Conservation (phyloP, 64 coral and sea anemone species). For the Catalaphyllia jardinei region DNA sequence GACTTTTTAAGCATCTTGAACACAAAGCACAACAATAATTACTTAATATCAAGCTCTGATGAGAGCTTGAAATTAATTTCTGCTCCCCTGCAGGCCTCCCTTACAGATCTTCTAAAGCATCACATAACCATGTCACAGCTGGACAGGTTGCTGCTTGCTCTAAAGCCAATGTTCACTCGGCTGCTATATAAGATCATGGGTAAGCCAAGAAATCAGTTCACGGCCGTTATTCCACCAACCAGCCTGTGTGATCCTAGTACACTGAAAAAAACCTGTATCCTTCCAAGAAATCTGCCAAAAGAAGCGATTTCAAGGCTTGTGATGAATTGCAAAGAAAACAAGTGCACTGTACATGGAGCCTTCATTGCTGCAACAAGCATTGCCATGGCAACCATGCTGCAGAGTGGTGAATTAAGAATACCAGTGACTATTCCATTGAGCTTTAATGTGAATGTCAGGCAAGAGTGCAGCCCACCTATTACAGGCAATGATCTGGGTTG, state of each 20-base stretch:
- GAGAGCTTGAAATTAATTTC: not conserved
- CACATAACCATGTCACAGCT: constrained; percentile 9
- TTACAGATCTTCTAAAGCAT: not conserved
- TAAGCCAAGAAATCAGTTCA: constrained; percentile 45
- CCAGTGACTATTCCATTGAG: constrained; percentile 33
- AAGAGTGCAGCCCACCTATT: constrained; percentile 42
- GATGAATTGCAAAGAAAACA: constrained; percentile 44
- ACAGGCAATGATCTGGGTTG: constrained; percentile 10
- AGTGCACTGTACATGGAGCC: constrained; percentile 67
- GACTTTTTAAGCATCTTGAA: constrained; percentile 58
- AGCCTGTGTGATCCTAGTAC: constrained; percentile 40
- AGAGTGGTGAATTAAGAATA: constrained; percentile 9
- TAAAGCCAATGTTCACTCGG: constrained; percentile 4
- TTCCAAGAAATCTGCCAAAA: constrained; percentile 45
- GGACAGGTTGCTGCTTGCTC: constrained; percentile 13
- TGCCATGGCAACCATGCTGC: constrained; percentile 56
- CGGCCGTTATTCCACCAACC: constrained; percentile 24
- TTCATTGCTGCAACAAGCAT: constrained; percentile 46
- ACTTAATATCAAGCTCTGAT: not conserved
- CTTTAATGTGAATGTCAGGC: constrained; percentile 51
- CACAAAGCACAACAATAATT: not conserved
- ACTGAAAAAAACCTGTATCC: constrained; percentile 62
- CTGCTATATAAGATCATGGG: not conserved
- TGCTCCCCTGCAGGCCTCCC: not conserved
- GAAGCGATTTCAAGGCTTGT: constrained; percentile 18